These are phyloP conservation scores for Armadillidium nasatum DNA, from an alignment of 1,140 invertebrate species.

Conservation along the genomic window DNA sequence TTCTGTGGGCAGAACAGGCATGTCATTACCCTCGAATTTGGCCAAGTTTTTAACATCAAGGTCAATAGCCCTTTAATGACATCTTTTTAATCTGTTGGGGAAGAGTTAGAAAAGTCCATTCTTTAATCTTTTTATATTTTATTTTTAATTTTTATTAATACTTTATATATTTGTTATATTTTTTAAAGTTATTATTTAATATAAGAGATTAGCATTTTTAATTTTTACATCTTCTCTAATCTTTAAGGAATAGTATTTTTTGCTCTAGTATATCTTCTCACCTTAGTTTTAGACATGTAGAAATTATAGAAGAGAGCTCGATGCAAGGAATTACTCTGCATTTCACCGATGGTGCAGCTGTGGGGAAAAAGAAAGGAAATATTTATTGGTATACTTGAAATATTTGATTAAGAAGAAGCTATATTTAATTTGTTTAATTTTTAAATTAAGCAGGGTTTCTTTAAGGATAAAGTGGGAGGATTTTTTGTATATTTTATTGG, in stretches of 20 bases:
- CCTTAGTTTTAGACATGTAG: constrained; percentile 14
- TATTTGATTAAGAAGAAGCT: too few relatives aligned
- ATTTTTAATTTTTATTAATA: too few relatives aligned
- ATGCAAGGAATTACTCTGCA: constrained; percentile 18
- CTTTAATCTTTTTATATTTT: too few relatives aligned
- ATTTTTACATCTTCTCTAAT: not conserved
- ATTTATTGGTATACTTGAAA: too few relatives aligned
- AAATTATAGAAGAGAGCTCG: constrained; percentile 16
- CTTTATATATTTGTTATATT: too few relatives aligned
- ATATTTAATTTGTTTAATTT: too few relatives aligned
- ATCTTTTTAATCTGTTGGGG: constrained; percentile 22
- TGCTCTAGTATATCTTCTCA: not conserved
- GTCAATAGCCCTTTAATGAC: constrained; percentile 54
- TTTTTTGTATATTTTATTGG: too few relatives aligned
- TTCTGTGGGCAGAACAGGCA: constrained; percentile 51
- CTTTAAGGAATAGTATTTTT: too few relatives aligned
- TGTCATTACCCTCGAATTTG: constrained; percentile 51
- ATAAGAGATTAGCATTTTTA: not conserved
- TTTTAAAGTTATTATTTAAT: not conserved
- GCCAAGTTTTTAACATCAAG: constrained; percentile 63
- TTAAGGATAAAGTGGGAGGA: too few relatives aligned
- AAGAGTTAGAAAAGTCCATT: not conserved
- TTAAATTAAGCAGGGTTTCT: too few relatives aligned
- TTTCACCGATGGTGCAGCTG: constrained; percentile 25
- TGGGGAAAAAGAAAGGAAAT: too few relatives aligned